Conservation (phyloP, 1,140 invertebrate genomes). For the Conus betulinus region DNA sequence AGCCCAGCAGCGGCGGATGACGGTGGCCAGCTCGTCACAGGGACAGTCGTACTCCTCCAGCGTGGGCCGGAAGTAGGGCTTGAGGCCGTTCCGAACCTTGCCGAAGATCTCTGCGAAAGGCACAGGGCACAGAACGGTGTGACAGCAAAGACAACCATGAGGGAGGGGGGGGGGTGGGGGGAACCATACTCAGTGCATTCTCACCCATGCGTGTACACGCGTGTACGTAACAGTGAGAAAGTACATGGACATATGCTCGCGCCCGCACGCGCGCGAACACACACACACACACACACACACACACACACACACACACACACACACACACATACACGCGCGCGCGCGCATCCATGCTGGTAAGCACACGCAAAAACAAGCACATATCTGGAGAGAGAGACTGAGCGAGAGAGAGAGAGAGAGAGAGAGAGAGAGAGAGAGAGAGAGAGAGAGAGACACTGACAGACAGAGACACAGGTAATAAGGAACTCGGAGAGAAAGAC, state of each 20-base stretch:
- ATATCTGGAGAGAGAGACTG: not conserved
- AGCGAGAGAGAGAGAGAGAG: not conserved
- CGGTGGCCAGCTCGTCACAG: constrained; percentile 85
- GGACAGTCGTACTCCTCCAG: constrained; percentile 78
- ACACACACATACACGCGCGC: not conserved
- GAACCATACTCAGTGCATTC: no score
- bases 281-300: not conserved
- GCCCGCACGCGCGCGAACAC: not conserved
- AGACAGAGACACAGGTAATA: not conserved
- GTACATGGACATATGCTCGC: not conserved
- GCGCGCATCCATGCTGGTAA: not conserved
- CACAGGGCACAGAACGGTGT: no score
- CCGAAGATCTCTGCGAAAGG: constrained; percentile 63
- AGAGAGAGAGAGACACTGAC: not conserved
- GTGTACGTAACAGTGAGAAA: not conserved
- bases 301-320: constrained; percentile 7
- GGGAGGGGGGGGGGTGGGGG: no score
- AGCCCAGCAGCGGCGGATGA: constrained; percentile 92
- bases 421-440: not conserved
- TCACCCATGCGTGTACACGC: not conserved
- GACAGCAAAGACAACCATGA: no score
- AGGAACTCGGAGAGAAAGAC: not conserved
- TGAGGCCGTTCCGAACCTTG: constrained; percentile 75
- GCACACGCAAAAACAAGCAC: not conserved
- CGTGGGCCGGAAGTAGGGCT: constrained; percentile 82